phyloP scores from a whole-genome alignment of 2,797 vertebrate genomes.

The Dryobates pubescens region DNA sequence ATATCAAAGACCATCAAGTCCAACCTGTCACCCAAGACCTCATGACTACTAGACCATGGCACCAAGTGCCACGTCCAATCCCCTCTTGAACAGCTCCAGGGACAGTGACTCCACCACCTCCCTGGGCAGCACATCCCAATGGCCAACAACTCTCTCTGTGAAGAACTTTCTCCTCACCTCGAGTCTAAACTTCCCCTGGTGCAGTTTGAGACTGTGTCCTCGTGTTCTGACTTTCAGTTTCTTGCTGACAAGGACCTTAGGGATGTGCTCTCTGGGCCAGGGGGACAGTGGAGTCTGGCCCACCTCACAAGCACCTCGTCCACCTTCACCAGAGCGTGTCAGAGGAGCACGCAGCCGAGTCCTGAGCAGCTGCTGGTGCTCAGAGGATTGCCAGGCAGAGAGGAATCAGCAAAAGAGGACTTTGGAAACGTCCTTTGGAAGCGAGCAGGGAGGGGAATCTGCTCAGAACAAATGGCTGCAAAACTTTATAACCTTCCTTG shows the following conservation, averaged over 20 bases:
- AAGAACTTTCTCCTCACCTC: no score
- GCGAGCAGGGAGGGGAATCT: not conserved
- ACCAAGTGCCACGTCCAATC: no score
- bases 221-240: not conserved
- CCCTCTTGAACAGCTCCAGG: no score
- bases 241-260: not conserved
- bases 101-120: no score
- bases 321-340: rapidly evolving
- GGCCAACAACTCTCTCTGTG: no score
- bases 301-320: not conserved
- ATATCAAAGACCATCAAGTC: no score
- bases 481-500: slow-evolving; percentile 35
- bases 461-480: not conserved
- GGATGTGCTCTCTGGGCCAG: not conserved
- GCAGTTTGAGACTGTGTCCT: no score
- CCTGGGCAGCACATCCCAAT: no score
- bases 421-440: slow-evolving; percentile 13
- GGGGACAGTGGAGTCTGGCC: not conserved
- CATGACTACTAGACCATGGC: no score
- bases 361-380: not conserved
- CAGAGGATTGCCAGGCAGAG: not conserved
- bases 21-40: no score
- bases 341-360: rapidly evolving
- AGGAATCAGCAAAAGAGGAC: not conserved
- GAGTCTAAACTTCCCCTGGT: no score